These are phyloP conservation scores for Agrotis exclamationis DNA, from an alignment of 2,888 invertebrate species.

Conservation along the genomic window DNA sequence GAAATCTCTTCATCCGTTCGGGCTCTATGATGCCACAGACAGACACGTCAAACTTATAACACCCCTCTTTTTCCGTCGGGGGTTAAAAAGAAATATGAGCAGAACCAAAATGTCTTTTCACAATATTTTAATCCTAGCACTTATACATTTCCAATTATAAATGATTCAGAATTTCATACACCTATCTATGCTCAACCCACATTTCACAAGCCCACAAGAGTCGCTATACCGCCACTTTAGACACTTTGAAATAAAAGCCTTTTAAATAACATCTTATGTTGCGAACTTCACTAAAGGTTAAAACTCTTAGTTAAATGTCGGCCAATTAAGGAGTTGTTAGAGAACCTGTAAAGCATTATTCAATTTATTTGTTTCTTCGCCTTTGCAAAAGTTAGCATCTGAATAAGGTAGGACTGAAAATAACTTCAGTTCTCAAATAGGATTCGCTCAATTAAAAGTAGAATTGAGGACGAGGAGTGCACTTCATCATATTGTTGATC, in stretches of 20 bases:
- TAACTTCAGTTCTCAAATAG: neutral
- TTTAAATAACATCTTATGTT: slow-evolving; percentile 8
- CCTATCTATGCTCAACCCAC: neutral
- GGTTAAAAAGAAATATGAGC: too few species aligned
- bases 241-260: neutral
- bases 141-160: neutral
- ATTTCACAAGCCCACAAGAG: neutral
- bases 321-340: slow-evolving; percentile 20
- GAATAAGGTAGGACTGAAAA: neutral
- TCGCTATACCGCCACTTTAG: slow-evolving; percentile 5
- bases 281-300: slow-evolving; percentile 19
- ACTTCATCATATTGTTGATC: slow-evolving; percentile 4
- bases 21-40: too few species aligned
- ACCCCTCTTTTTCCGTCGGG: too few species aligned
- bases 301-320: slow-evolving; percentile 29
- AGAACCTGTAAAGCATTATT: slow-evolving; percentile 14
- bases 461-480: neutral
- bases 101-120: too few species aligned
- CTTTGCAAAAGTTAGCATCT: slow-evolving; percentile 25
- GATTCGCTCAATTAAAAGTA: neutral
- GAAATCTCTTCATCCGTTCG: too few species aligned
- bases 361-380: slow-evolving; percentile 11
- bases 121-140: too few species aligned
- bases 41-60: too few species aligned
- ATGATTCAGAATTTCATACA: neutral